phyloP scores from a whole-genome alignment of 1,140 invertebrate species.

The Brachionus asplanchnoidis region DNA sequence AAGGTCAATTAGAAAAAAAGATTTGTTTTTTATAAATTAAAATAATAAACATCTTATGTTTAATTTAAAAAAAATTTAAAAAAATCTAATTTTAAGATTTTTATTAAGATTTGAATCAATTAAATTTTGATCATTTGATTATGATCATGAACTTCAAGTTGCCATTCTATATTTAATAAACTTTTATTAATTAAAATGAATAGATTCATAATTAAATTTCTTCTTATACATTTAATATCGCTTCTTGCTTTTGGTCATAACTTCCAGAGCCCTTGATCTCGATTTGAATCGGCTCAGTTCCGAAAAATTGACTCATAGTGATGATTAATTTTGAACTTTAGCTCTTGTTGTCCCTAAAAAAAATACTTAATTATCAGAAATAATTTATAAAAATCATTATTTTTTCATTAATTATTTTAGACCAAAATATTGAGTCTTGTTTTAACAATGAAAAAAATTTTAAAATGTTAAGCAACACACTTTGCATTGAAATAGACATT shows the following conservation, averaged over 20 bases:
- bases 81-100: too few relatives aligned
- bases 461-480: background rate
- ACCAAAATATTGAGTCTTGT: background rate
- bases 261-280: slow-evolving; percentile 2
- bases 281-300: background rate
- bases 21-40: too few relatives aligned
- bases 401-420: background rate
- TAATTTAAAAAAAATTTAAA: too few relatives aligned
- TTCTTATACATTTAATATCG: slow-evolving; percentile 3
- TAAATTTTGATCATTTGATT: too few relatives aligned
- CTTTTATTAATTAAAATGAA: background rate
- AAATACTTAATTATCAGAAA: too few relatives aligned
- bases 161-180: background rate
- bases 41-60: too few relatives aligned
- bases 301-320: background rate
- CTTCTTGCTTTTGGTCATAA: slow-evolving; percentile 21
- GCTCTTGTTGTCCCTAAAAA: background rate
- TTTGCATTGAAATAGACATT: slow-evolving; percentile 6
- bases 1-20: too few relatives aligned
- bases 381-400: too few relatives aligned
- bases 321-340: background rate
- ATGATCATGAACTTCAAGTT: too few relatives aligned
- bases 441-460: background rate
- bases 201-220: background rate
- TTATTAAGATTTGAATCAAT: too few relatives aligned